phyloP scores from a whole-genome alignment of 1,140 invertebrate species.

The Aporrectodea caliginosa region DNA sequence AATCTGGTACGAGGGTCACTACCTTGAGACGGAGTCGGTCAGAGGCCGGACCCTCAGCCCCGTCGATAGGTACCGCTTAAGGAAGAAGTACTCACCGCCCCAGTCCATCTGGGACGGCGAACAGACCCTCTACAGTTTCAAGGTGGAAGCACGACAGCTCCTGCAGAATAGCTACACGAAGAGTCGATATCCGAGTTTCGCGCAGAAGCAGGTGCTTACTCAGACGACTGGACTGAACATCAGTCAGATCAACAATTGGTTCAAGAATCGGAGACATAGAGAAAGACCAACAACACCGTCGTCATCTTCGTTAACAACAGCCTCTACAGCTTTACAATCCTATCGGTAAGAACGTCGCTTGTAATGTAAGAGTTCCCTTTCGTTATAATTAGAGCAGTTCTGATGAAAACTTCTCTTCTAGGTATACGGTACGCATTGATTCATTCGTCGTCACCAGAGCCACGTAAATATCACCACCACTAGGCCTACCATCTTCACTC shows the following conservation, averaged over 20 bases:
- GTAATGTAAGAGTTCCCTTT: too few species aligned
- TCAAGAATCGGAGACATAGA: conserved; percentile 80
- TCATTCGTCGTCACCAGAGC: too few species aligned
- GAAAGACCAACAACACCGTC: conserved; percentile 68
- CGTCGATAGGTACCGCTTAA: conserved; percentile 90
- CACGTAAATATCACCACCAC: too few species aligned
- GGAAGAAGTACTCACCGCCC: conserved; percentile 93
- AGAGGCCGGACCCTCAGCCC: conserved; percentile 86
- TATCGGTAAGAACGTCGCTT: too few species aligned
- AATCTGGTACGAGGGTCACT: conserved; percentile 65
- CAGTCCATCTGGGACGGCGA: conserved; percentile 98
- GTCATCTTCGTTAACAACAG: too few species aligned
- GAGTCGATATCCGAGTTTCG: conserved; percentile 73
- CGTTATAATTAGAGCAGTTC: too few species aligned
- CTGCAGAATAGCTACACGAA: conserved; percentile 17
- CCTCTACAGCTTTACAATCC: too few species aligned
- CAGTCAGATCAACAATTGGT: conserved; percentile 96
- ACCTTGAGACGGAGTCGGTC: conserved; percentile 89
- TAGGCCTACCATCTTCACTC: too few species aligned
- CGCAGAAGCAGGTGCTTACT: conserved; percentile 91
- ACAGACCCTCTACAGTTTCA: conserved; percentile 98
- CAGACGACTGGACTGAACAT: conserved; percentile 96
- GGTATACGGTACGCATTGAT: too few species aligned
- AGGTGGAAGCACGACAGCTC: conserved; percentile 73
- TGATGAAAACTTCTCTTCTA: too few species aligned